Conservation (phyloP, 2,888 invertebrate species). For the Syritta pipiens region DNA sequence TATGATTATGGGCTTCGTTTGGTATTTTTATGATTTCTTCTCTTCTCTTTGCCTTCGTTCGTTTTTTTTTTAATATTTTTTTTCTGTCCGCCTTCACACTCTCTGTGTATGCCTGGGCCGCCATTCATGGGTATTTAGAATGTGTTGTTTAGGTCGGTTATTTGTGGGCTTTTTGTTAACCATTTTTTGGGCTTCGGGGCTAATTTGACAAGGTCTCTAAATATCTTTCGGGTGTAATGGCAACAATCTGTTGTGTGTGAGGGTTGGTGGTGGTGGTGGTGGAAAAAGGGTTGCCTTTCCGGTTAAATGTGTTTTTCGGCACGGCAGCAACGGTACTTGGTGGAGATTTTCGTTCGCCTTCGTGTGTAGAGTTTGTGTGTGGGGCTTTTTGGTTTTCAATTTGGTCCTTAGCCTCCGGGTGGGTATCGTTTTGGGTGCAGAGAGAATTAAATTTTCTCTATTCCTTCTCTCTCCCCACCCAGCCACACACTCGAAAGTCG, state of each 20-base stretch:
- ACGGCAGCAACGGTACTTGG: slow-evolving; percentile 1
- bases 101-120: too few relatives aligned
- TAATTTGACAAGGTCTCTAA: slow-evolving; percentile 68
- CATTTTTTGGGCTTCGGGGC: slow-evolving; percentile 65
- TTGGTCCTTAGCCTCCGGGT: slow-evolving; percentile 35
- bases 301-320: slow-evolving; percentile 61
- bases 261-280: background rate
- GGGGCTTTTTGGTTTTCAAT: slow-evolving; percentile 53
- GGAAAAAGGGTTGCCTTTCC: slow-evolving; percentile 46
- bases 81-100: background rate
- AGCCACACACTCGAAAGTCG: slow-evolving; percentile 10
- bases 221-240: slow-evolving; percentile 57
- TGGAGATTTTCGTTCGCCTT: slow-evolving; percentile 15
- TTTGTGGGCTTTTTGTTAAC: slow-evolving; percentile 66
- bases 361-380: slow-evolving; percentile 1
- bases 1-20: slow-evolving; percentile 68
- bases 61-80: slow-evolving; percentile 16
- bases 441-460: slow-evolving; percentile 33
- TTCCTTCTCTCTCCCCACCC: background rate
- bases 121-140: slow-evolving; percentile 64
- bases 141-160: slow-evolving; percentile 68
- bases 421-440: slow-evolving; percentile 28
- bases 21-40: slow-evolving; percentile 65
- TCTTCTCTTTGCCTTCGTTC: slow-evolving; percentile 24
- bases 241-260: slow-evolving; percentile 62